A percentile compares a stretch with the other conserved stretches of the same genome.
phyloP scores from a whole-genome alignment of 2,797 vertebrate genomes.

The Enteromius afrohamiltoni region DNA sequence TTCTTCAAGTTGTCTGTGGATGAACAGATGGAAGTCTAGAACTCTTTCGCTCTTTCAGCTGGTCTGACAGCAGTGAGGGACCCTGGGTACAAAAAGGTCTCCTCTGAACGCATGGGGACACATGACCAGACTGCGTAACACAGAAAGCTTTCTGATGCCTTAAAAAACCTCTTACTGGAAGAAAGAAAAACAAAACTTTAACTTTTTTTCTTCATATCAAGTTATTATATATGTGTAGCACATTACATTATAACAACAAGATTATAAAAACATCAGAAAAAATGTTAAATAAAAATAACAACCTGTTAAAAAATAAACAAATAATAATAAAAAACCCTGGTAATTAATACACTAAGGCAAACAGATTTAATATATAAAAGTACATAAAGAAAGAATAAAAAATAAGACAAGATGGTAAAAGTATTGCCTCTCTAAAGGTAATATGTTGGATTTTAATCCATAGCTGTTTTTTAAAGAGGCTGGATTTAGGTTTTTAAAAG shows the following conservation, averaged over 20 bases:
- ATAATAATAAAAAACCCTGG: no score
- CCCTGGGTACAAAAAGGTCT: conserved; percentile 23
- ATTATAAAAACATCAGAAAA: no score
- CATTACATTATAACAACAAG: no score
- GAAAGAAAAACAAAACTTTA: neutral
- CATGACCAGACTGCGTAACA: conserved; percentile 2
- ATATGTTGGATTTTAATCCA: neutral
- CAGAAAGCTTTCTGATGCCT: conserved; percentile 12
- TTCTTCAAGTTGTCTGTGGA: neutral
- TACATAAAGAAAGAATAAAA: neutral
- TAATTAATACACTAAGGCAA: no score
- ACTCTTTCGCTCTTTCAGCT: conserved; percentile 18
- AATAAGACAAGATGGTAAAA: conserved; percentile 3
- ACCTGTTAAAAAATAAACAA: no score
- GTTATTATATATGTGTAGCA: no score
- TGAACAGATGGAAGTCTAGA: conserved; percentile 16
- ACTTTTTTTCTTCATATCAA: neutral
- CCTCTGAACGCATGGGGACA: conserved; percentile 11
- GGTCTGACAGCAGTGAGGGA: conserved; percentile 26
- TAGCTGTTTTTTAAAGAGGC: conserved; percentile 9
- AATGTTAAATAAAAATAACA: no score
- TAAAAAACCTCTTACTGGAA: neutral
- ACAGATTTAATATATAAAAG: no score
- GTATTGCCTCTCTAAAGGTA: neutral
- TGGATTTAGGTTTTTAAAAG: conserved; percentile 31